phyloP scores from a whole-genome alignment of 2,888 invertebrate species.

The Agrilus biguttatus region DNA sequence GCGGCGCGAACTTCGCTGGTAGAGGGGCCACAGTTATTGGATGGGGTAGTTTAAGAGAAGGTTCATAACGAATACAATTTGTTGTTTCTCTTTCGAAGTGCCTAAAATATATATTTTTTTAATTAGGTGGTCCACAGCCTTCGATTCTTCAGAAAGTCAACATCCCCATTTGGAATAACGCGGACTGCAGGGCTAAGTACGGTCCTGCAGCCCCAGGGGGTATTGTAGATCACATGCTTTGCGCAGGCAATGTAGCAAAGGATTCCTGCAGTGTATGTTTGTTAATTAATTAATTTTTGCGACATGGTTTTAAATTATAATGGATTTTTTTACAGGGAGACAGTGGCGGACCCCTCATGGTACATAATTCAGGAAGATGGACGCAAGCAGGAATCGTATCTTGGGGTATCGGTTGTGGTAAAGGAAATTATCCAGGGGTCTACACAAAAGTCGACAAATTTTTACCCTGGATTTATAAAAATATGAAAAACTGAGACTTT shows the following conservation, averaged over 20 bases:
- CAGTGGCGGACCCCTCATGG: constrained; percentile 78
- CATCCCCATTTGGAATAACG: constrained; percentile 71
- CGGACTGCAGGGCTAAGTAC: constrained; percentile 64
- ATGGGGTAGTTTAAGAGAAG: constrained; percentile 74
- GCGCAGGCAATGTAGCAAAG: constrained; percentile 69
- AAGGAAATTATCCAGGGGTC: constrained; percentile 82
- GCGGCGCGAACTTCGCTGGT: constrained; percentile 43
- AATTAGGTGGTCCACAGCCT: constrained; percentile 66
- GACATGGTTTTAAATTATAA: not conserved
- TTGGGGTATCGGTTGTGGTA: constrained; percentile 86
- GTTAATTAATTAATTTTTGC: constrained; percentile 1
- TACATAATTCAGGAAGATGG: constrained; percentile 56
- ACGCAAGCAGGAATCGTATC: constrained; percentile 78
- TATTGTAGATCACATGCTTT: constrained; percentile 76
- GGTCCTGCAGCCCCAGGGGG: constrained; percentile 80
- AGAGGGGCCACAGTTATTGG: constrained; percentile 69
- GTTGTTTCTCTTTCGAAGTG: not conserved
- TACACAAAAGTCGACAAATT: constrained; percentile 75
- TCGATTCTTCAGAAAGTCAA: constrained; percentile 68
- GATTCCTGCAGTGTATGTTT: constrained; percentile 80
- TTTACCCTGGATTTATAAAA: constrained; percentile 76
- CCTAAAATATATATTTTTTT: constrained; percentile 1
- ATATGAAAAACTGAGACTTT: constrained; percentile 42
- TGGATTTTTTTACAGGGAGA: constrained; percentile 50
- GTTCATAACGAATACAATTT: constrained; percentile 28